Percentiles rank a stretch among this genome's conserved stretches.
Evolutionary conservation across 2,888 invertebrate genomes (phyloP).

Genomic region (Chirona hameri): DNA sequence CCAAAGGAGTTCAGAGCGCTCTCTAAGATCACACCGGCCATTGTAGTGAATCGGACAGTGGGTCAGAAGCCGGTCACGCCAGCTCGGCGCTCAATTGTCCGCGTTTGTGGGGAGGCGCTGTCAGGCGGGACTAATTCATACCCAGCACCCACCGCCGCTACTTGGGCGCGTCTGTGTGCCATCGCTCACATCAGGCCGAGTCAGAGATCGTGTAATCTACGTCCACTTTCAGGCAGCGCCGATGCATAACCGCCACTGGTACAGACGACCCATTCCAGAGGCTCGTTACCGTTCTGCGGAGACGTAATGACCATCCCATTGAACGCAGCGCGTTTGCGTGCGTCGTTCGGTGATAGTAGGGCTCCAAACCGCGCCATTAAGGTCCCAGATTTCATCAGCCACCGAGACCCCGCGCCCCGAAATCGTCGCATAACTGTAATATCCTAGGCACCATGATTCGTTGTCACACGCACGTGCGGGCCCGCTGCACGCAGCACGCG

Average conservation of each 20-base stretch:
- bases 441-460: background rate
- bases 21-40: no score
- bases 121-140: background rate
- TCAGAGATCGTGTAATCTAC: background rate
- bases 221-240: background rate
- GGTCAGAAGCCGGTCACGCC: background rate
- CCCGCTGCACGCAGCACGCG: background rate
- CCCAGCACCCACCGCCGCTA: background rate
- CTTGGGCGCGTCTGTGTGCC: background rate
- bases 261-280: background rate
- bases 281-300: background rate
- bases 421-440: background rate
- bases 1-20: no score
- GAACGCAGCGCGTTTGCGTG: background rate
- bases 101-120: background rate
- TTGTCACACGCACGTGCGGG: background rate
- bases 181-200: background rate
- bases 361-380: background rate
- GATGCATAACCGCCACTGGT: background rate
- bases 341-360: background rate
- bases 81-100: background rate
- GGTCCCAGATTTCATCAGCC: background rate
- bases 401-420: background rate
- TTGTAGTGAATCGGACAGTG: background rate
- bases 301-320: background rate